Conservation (phyloP, 2,888 invertebrate species). For the Cheilosia impressa region DNA sequence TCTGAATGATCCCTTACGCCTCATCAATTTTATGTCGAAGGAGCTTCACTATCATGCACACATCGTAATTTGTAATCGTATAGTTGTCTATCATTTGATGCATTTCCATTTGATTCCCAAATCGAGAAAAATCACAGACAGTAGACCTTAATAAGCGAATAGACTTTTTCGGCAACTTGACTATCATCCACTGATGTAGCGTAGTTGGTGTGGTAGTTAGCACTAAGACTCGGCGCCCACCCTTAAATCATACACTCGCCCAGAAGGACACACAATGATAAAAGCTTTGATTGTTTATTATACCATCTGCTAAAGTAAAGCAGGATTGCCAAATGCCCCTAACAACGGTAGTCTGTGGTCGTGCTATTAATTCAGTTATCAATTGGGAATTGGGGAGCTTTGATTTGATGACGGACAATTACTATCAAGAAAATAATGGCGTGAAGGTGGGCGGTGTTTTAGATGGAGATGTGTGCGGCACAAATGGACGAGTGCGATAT, state of each 20-base stretch:
- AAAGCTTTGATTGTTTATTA: conserved; percentile 55
- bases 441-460: background rate
- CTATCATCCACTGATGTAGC: conserved; percentile 19
- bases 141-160: conserved; percentile 25
- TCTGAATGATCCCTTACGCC: conserved; percentile 51
- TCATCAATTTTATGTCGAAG: conserved; percentile 48
- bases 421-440: conserved; percentile 12
- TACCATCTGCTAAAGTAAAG: conserved; percentile 17
- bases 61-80: background rate
- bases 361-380: conserved; percentile 48
- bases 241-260: background rate
- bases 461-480: background rate
- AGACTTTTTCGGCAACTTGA: conserved; percentile 32
- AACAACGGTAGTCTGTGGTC: conserved; percentile 25
- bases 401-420: conserved; percentile 37
- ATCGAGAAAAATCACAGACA: conserved; percentile 42
- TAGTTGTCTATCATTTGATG: conserved; percentile 32
- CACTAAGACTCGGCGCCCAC: background rate
- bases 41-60: conserved; percentile 15
- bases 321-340: conserved; percentile 36
- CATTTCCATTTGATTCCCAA: conserved; percentile 51
- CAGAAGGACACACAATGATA: conserved; percentile 28
- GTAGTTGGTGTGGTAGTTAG: background rate
- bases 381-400: conserved; percentile 51
- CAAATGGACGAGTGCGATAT: background rate